phyloP scores from a whole-genome alignment of 92 coral and sea anemone genomes.

The Ricordea florida region DNA sequence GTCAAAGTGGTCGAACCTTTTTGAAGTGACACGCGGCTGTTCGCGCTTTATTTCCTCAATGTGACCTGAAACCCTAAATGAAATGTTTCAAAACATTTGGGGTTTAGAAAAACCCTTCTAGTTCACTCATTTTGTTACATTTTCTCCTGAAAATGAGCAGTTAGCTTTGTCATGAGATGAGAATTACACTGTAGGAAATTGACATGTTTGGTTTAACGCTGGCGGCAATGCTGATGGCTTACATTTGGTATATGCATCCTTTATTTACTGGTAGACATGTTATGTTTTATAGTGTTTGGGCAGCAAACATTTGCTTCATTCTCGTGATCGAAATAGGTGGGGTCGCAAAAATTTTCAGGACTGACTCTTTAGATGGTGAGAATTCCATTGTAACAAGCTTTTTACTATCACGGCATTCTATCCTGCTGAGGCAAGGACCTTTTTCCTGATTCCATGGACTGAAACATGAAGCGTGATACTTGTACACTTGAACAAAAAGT shows the following conservation, averaged over 20 bases:
- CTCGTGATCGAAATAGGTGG: neutral
- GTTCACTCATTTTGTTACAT: too few species aligned
- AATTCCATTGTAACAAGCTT: conserved; percentile 11
- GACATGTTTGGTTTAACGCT: neutral
- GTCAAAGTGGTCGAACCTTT: too few species aligned
- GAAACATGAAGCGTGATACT: conserved; percentile 13
- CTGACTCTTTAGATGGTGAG: conserved; percentile 22
- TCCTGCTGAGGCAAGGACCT: neutral
- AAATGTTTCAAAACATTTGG: too few species aligned
- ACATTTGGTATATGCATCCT: neutral
- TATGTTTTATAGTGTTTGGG: conserved; percentile 13
- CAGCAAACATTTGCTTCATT: conserved; percentile 13
- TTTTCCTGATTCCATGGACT: conserved; percentile 8
- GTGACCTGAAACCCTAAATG: too few species aligned
- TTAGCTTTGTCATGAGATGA: neutral
- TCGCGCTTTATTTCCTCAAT: too few species aligned
- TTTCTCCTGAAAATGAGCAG: too few species aligned
- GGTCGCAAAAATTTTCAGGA: conserved; percentile 7
- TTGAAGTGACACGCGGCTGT: too few species aligned
- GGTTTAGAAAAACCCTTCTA: too few species aligned
- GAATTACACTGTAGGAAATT: neutral
- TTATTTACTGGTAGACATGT: neutral
- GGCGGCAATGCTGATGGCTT: conserved; percentile 8
- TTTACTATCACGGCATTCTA: conserved; percentile 10
- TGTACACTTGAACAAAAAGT: conserved; percentile 4